Percentiles rank a stretch among this genome's conserved stretches.
phyloP scores from a whole-genome alignment of 2,797 vertebrate species.

The Apogon talboti region DNA sequence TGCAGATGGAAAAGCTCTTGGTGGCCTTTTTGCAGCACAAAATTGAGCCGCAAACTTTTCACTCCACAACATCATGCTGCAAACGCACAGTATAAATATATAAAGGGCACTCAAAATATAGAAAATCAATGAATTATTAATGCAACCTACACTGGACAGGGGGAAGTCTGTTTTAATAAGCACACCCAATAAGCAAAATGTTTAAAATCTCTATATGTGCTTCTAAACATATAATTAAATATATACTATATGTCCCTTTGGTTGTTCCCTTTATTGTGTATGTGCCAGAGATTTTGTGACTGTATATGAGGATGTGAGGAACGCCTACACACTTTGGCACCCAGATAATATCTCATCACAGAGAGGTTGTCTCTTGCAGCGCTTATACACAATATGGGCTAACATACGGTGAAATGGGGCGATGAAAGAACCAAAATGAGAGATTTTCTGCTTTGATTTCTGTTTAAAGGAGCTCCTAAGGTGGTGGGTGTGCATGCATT shows the following conservation, averaged over 20 bases:
- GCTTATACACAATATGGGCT: slow-evolving; percentile 39
- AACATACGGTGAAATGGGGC: slow-evolving; percentile 42
- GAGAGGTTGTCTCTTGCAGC: slow-evolving; percentile 44
- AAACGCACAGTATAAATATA: slow-evolving; percentile 56
- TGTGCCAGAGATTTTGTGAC: slow-evolving; percentile 14
- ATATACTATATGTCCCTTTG: slow-evolving; percentile 1
- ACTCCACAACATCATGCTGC: slow-evolving; percentile 35
- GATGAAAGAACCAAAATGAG: slow-evolving; percentile 43
- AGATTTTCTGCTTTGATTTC: slow-evolving; percentile 60
- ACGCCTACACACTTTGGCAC: slow-evolving; percentile 45
- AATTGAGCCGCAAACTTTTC: slow-evolving; percentile 51
- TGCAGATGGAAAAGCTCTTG: slow-evolving; percentile 56
- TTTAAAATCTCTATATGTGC: slow-evolving; percentile 18
- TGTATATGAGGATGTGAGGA: slow-evolving; percentile 32
- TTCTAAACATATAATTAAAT: slow-evolving; percentile 9
- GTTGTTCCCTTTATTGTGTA: slow-evolving; percentile 15
- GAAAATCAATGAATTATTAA: slow-evolving; percentile 52
- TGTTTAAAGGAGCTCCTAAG: slow-evolving; percentile 35
- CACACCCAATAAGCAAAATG: slow-evolving; percentile 25
- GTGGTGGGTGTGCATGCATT: slow-evolving; percentile 7
- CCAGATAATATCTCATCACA: slow-evolving; percentile 53
- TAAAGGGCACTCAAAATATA: slow-evolving; percentile 56
- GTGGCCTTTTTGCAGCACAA: slow-evolving; percentile 61
- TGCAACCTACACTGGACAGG: slow-evolving; percentile 19
- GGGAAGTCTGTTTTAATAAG: slow-evolving; percentile 19